phyloP scores from a whole-genome alignment of 1,140 invertebrate genomes.

The Drosophila murphyi region DNA sequence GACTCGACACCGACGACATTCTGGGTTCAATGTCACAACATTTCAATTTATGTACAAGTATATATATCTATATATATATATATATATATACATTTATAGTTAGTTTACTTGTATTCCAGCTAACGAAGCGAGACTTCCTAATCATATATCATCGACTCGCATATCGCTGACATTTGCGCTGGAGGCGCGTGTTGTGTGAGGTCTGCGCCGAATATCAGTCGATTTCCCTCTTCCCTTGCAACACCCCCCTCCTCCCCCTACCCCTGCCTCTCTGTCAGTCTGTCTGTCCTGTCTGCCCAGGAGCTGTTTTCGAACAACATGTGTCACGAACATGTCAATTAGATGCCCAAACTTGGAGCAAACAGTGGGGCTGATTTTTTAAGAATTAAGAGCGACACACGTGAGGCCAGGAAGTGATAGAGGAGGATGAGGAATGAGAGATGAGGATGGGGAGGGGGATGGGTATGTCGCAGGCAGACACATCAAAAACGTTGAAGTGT shows the following conservation, averaged over 20 bases:
- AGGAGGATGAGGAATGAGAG: slow-evolving; percentile 1
- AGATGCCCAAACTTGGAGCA: slow-evolving; percentile 62
- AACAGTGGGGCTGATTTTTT: slow-evolving; percentile 44
- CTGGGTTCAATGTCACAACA: slow-evolving; percentile 55
- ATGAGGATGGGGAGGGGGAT: slow-evolving; percentile 1
- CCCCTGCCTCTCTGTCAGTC: background rate
- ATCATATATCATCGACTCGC: slow-evolving; percentile 77
- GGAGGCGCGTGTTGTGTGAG: slow-evolving; percentile 60
- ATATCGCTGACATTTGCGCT: slow-evolving; percentile 73
- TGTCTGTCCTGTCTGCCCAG: slow-evolving; percentile 47
- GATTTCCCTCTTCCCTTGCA: background rate
- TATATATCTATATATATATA: slow-evolving; percentile 33
- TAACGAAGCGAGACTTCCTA: slow-evolving; percentile 74
- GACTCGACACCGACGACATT: slow-evolving; percentile 1
- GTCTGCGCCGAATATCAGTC: slow-evolving; percentile 39
- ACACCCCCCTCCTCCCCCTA: background rate
- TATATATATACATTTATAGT: slow-evolving; percentile 20
- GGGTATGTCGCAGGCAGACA: slow-evolving; percentile 7
- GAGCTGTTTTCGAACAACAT: slow-evolving; percentile 65
- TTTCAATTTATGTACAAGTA: slow-evolving; percentile 44
- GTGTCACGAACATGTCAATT: slow-evolving; percentile 83
- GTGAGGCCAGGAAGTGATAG: slow-evolving; percentile 44
- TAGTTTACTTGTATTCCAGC: slow-evolving; percentile 16
- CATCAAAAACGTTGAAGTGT: slow-evolving; percentile 74
- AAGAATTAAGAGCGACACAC: slow-evolving; percentile 24